Evolutionary conservation across 2,888 invertebrate genomes (phyloP).

Genomic region (Lasioglossum figueresi): DNA sequence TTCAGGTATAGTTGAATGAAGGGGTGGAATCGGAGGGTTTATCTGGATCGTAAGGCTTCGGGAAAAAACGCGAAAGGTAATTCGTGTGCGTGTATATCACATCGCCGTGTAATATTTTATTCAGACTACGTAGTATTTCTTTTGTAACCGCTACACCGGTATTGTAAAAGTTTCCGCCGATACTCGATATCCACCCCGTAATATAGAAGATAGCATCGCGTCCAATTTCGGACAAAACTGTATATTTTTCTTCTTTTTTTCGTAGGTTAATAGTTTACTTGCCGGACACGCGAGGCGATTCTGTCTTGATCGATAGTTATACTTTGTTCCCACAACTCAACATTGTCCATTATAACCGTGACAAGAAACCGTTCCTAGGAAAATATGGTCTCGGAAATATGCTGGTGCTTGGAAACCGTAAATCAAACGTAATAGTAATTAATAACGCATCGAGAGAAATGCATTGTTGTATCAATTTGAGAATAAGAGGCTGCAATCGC

Average conservation of each 20-base stretch:
- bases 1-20: conserved; percentile 11
- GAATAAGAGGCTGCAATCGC: not conserved
- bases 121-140: not conserved
- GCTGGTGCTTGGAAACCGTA: not conserved
- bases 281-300: conserved; percentile 12
- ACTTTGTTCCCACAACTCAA: not conserved
- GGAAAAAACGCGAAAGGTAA: not conserved
- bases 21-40: conserved; percentile 7
- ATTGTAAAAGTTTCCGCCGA: conserved; percentile 4
- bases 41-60: not conserved
- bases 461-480: not conserved
- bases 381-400: not conserved
- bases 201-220: conserved; percentile 1
- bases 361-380: not conserved
- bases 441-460: not conserved
- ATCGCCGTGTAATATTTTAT: not conserved
- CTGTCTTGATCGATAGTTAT: conserved; percentile 12
- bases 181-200: not conserved
- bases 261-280: conserved; percentile 11
- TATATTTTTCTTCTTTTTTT: not conserved
- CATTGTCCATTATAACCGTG: not conserved
- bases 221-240: not conserved
- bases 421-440: not conserved
- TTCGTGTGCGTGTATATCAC: not conserved
- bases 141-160: not conserved